These are phyloP conservation scores for Chamaetylas fuelleborni DNA, from an alignment of 2,113 vertebrate species.

Conservation along the genomic window DNA sequence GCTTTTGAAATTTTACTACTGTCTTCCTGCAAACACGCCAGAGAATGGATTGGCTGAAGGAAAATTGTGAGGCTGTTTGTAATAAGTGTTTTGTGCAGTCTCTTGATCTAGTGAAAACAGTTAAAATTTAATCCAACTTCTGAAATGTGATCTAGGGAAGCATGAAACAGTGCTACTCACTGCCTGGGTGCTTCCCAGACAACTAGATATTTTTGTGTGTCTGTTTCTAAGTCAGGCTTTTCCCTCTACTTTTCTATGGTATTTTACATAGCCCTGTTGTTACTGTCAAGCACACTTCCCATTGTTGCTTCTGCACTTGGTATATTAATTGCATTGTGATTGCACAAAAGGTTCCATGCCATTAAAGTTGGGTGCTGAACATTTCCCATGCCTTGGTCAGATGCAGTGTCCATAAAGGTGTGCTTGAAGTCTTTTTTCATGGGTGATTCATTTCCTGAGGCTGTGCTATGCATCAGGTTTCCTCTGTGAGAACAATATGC, in stretches of 20 bases:
- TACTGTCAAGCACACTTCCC: neutral
- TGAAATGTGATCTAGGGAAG: rapidly evolving
- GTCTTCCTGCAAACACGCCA: rapidly evolving
- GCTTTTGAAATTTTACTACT: neutral
- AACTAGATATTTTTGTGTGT: neutral
- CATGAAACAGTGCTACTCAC: neutral
- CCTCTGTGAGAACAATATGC: neutral
- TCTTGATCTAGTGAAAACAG: neutral
- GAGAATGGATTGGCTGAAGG: neutral
- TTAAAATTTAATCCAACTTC: neutral
- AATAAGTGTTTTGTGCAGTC: neutral
- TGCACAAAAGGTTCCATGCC: neutral
- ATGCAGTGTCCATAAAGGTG: neutral
- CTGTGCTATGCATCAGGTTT: rapidly evolving
- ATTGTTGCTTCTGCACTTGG: neutral
- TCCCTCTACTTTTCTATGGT: neutral
- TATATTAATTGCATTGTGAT: neutral
- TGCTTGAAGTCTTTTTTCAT: neutral
- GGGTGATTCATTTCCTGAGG: constrained; percentile 22
- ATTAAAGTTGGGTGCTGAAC: neutral
- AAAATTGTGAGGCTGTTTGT: neutral
- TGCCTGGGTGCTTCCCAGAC: neutral
- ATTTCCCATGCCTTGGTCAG: neutral
- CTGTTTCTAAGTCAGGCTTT: neutral
- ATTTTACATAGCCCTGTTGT: neutral